Evolutionary conservation across 2,888 invertebrate species (phyloP), one percentile per base, ranked within the genome.

Genomic region (Cantharis rufa): DNA sequence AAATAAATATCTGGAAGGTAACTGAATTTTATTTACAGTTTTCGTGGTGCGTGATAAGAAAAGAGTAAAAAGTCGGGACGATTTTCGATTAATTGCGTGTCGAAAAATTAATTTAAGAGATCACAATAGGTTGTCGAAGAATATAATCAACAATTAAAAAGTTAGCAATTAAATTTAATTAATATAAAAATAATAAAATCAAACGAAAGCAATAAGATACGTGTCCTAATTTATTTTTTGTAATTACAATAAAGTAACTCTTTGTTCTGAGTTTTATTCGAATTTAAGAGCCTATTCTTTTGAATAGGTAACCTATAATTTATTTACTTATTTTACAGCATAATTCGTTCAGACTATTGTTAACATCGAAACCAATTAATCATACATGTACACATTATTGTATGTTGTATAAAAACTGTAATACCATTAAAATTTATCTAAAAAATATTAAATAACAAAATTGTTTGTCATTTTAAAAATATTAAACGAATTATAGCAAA

Each of bases 341-440:
- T 72, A 68, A 73, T 77, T 77, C 73, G 73, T 77, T 77, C 77
- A 77, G 74, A 77, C 71, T 77, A 73, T 77, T 77, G 77, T 74
- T 77, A 77, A 75, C 70, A 75, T 75, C 18, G 61, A 62, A 48
- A 66, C 66, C 75, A 75, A 75, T 75, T 71, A 75, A 75, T 75
- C 62, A 71, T 68, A 70, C 18, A 28, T 71, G 74, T 74, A 68
- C 64, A 72, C 72, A 68, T 72, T 64, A 73, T 73, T 70, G 74
- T 70, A 70, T 64, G 62, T 70, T 69, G 74, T 63, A 69, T 74
- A 69, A 32, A 63, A 74, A 68, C 63, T 74, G 15, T 74, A 62
- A 68, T 63, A 62, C 72, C 68, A 72, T 72, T 72, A 72, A 72
- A 72, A 32, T 61, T 72, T 68, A 72, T 72, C 68, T 61, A 72